phyloP scores from a whole-genome alignment of 2,888 invertebrate species.

The Alviniconcha strummeri region DNA sequence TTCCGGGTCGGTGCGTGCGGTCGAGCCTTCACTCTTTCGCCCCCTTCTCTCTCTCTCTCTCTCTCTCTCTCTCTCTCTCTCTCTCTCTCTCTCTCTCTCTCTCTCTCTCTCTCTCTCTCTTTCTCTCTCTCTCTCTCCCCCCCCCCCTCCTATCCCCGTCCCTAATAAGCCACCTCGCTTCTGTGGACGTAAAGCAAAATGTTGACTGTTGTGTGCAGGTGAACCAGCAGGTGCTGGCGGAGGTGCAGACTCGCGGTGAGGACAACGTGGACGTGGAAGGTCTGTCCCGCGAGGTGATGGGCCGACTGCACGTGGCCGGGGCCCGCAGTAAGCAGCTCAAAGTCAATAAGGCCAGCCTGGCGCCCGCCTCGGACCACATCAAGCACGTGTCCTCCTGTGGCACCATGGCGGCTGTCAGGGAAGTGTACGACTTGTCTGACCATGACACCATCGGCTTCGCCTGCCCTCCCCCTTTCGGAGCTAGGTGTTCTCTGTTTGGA shows the following conservation, averaged over 20 bases:
- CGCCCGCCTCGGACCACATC: slow-evolving; percentile 3
- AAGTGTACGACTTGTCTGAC: no score
- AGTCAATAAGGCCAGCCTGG: background rate
- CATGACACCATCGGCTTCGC: background rate
- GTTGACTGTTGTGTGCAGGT: slow-evolving; percentile 36
- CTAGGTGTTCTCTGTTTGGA: background rate
- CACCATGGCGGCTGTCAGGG: slow-evolving; percentile 22
- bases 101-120: no score
- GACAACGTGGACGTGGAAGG: slow-evolving; percentile 50
- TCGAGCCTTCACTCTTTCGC: no score
- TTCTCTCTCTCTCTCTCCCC: no score
- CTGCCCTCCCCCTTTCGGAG: background rate
- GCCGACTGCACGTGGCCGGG: slow-evolving; percentile 45
- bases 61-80: no score
- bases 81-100: no score
- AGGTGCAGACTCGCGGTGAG: slow-evolving; percentile 47
- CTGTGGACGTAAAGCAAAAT: no score
- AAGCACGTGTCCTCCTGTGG: background rate
- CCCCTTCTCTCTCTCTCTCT: no score
- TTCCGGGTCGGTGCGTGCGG: no score
- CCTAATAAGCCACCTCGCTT: no score
- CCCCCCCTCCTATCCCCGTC: no score
- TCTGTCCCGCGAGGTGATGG: slow-evolving; percentile 44
- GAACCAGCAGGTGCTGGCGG: slow-evolving; percentile 54
- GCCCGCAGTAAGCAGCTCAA: slow-evolving; percentile 46